These are phyloP conservation scores for Leptopilina syphax DNA, from an alignment of 2,888 invertebrate genomes.

Conservation along the genomic window DNA sequence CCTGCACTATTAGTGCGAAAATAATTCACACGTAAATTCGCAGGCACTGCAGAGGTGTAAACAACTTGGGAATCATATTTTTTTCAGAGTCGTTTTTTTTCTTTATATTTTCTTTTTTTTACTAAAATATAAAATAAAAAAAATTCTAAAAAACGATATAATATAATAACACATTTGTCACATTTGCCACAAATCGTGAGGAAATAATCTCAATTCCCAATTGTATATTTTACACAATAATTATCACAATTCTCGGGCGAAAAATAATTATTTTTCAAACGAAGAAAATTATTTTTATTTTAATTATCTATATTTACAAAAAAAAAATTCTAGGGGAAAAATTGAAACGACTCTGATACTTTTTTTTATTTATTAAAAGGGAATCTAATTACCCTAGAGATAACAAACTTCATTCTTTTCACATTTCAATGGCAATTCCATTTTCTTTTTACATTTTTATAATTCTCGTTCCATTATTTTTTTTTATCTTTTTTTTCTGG, in stretches of 20 bases:
- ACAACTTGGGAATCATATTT: constrained; percentile 6
- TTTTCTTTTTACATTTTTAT: constrained; percentile 1
- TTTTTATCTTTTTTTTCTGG: not conserved
- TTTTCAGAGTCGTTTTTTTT: constrained; percentile 8
- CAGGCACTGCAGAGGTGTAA: constrained; percentile 40
- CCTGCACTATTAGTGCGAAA: constrained; percentile 47
- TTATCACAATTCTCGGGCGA: constrained; percentile 10
- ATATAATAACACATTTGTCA: not conserved
- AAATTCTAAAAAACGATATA: constrained; percentile 2
- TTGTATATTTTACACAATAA: not conserved
- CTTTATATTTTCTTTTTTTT: too few relatives aligned
- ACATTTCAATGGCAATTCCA: constrained; percentile 11
- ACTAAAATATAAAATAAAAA: not conserved
- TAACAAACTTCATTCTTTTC: constrained; percentile 16
- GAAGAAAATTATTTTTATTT: not conserved
- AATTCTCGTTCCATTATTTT: not conserved
- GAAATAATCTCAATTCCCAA: constrained; percentile 5
- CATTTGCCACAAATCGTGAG: not conserved
- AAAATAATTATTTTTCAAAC: not conserved
- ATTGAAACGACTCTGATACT: constrained; percentile 11
- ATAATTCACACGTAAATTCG: constrained; percentile 29
- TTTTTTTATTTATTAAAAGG: constrained; percentile 3
- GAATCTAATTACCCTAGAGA: constrained; percentile 32
- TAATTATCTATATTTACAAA: too few relatives aligned
- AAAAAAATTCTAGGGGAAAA: too few relatives aligned